Conservation (phyloP, 2,113 vertebrate species). For the Lota lota region DNA sequence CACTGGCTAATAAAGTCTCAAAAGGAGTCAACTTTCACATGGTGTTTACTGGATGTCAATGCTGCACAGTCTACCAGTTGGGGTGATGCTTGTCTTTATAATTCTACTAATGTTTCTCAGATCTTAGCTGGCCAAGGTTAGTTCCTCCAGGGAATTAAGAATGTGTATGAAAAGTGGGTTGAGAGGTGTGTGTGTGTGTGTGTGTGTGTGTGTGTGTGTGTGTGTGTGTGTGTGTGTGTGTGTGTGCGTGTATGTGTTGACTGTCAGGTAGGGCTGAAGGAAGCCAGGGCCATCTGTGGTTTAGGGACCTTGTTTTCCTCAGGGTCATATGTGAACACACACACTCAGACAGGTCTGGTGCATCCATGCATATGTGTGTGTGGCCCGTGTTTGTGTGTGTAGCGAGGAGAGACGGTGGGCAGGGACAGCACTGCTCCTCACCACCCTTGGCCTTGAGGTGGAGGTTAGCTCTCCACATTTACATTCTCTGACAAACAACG, state of each 20-base stretch:
- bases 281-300: conserved; percentile 48
- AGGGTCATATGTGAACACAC: conserved; percentile 24
- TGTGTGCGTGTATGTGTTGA: conserved; percentile 6
- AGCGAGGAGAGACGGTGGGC: conserved; percentile 13
- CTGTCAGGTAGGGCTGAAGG: conserved; percentile 37
- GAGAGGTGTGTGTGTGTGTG: too few relatives aligned
- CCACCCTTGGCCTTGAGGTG: conserved; percentile 40
- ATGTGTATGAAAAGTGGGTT: too few relatives aligned
- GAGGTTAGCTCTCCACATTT: conserved; percentile 33
- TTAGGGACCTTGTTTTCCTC: conserved; percentile 29
- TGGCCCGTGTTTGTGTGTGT: not conserved
- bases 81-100: not conserved
- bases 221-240: too few relatives aligned
- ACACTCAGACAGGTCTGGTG: not conserved
- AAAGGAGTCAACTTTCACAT: too few relatives aligned
- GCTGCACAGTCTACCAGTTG: not conserved
- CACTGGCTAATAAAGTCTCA: too few relatives aligned
- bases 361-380: conserved; percentile 1
- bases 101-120: conserved; percentile 6
- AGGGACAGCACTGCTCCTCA: not conserved
- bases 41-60: not conserved
- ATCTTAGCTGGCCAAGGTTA: conserved; percentile 28
- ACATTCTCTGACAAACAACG: conserved; percentile 22
- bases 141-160: conserved; percentile 16
- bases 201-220: too few relatives aligned